Evolutionary conservation across 2,888 invertebrate species (phyloP).

Genomic region (Choreutis nemorana): DNA sequence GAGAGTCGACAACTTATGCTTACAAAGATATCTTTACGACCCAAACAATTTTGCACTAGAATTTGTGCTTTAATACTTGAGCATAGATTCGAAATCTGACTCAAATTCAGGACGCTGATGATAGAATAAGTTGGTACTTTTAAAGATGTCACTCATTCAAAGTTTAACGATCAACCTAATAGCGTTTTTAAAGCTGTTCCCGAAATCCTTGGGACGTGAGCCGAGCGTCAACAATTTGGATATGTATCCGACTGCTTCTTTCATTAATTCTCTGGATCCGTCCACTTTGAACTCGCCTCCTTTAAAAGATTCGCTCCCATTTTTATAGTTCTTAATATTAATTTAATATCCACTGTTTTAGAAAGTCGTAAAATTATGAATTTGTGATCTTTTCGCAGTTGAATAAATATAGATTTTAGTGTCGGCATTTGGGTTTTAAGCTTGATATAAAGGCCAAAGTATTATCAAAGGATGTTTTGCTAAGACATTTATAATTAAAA

Average conservation of each 20-base stretch:
- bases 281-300: slow-evolving; percentile 44
- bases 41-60: slow-evolving; percentile 9
- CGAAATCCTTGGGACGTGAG: slow-evolving; percentile 62
- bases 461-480: too few species aligned
- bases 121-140: slow-evolving; percentile 21
- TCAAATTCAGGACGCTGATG: slow-evolving; percentile 8
- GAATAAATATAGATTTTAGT: too few species aligned
- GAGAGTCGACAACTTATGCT: slow-evolving; percentile 45
- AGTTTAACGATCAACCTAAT: slow-evolving; percentile 63
- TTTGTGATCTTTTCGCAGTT: too few species aligned
- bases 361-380: too few species aligned
- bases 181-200: slow-evolving; percentile 58
- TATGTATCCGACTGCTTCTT: slow-evolving; percentile 46
- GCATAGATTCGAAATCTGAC: neutral
- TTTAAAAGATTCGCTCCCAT: neutral
- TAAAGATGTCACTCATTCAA: slow-evolving; percentile 62
- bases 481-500: too few species aligned
- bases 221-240: slow-evolving; percentile 57
- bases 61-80: neutral
- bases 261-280: slow-evolving; percentile 13
- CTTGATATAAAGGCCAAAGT: too few species aligned
- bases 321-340: too few species aligned
- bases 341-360: too few species aligned
- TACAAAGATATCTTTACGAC: slow-evolving; percentile 19
- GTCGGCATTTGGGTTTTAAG: too few species aligned